Evolutionary conservation across 2,888 invertebrate genomes (phyloP).

Genomic region (Glyphotaelius pellucidus): DNA sequence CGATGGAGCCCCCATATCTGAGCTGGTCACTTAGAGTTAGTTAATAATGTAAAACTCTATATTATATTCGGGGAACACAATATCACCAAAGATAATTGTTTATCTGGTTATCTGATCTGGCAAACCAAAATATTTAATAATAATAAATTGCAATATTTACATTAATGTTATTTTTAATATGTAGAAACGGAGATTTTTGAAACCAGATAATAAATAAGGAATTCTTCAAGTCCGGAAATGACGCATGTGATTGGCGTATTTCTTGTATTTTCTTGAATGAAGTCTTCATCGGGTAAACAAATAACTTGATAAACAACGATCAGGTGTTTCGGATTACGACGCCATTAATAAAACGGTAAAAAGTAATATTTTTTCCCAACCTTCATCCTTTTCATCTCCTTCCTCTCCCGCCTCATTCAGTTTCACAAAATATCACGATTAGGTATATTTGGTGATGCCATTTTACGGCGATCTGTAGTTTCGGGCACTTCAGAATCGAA

Average conservation of each 20-base stretch:
- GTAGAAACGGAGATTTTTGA: neutral
- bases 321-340: neutral
- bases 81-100: neutral
- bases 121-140: neutral
- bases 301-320: neutral
- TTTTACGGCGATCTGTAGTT: too few species aligned
- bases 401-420: too few species aligned
- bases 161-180: neutral
- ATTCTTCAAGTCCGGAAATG: constrained; percentile 16
- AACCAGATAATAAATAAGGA: neutral
- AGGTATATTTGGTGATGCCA: too few species aligned
- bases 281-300: neutral
- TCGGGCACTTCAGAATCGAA: too few species aligned
- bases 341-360: too few species aligned
- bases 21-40: too few species aligned
- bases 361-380: too few species aligned
- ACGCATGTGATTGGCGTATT: neutral
- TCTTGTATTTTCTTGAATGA: neutral
- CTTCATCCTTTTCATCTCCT: too few species aligned
- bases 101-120: neutral
- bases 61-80: constrained; percentile 9
- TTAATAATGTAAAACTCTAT: neutral
- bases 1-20: too few species aligned
- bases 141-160: neutral
- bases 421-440: too few species aligned